A percentile compares a stretch with the other conserved stretches of the same genome.
Evolutionary conservation across 2,888 invertebrate species (phyloP).

Genomic region (Eretmocerus hayati): DNA sequence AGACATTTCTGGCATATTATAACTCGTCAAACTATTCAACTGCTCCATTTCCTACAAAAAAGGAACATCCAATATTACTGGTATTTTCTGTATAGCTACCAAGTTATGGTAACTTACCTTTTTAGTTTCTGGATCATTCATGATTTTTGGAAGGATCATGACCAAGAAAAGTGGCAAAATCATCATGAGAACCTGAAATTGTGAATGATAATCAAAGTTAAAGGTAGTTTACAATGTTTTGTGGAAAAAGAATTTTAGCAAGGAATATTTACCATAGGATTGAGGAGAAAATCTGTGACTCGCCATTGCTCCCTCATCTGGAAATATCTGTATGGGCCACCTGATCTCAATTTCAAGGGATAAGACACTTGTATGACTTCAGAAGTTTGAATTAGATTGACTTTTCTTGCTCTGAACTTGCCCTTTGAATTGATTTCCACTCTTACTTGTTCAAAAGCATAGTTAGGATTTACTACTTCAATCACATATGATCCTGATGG

Average conservation of each 20-base stretch:
- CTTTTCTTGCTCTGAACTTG: slow-evolving; percentile 88
- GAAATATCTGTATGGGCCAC: slow-evolving; percentile 79
- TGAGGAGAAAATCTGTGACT: slow-evolving; percentile 90
- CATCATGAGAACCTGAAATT: slow-evolving; percentile 82
- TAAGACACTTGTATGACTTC: slow-evolving; percentile 87
- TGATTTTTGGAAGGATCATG: slow-evolving; percentile 90
- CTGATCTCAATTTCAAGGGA: slow-evolving; percentile 81
- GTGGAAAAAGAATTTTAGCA: not conserved
- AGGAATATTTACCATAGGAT: slow-evolving; percentile 90
- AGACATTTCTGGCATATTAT: slow-evolving; percentile 89
- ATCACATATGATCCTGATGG: slow-evolving; percentile 90
- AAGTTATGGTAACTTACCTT: slow-evolving; percentile 51
- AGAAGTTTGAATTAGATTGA: slow-evolving; percentile 88
- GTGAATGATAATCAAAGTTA: not conserved
- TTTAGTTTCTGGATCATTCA: slow-evolving; percentile 96
- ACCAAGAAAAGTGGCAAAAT: slow-evolving; percentile 83
- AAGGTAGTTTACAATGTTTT: slow-evolving; percentile 1
- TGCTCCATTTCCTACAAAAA: slow-evolving; percentile 73
- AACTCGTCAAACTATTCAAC: slow-evolving; percentile 70
- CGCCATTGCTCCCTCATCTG: slow-evolving; percentile 95
- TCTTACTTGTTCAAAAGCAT: slow-evolving; percentile 85
- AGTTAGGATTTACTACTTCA: slow-evolving; percentile 86
- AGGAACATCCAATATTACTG: not conserved
- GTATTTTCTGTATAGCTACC: slow-evolving; percentile 1
- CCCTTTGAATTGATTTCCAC: slow-evolving; percentile 98